Percentiles rank a stretch among this genome's conserved stretches.
These are phyloP conservation scores for Drosophila subobscura DNA, from an alignment of 1,140 invertebrate genomes.

Conservation along the genomic window DNA sequence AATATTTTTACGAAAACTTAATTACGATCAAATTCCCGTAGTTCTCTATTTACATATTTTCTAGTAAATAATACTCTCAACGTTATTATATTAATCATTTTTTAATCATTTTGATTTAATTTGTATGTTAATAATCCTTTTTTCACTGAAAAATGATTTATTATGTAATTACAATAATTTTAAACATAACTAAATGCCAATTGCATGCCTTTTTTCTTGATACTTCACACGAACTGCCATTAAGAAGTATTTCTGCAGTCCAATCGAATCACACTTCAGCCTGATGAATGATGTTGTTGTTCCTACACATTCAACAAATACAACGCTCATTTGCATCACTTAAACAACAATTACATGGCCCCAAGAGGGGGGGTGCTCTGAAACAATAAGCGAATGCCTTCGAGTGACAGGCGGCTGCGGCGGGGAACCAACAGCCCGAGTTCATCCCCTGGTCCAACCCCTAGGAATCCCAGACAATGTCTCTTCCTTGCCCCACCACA, in stretches of 20 bases:
- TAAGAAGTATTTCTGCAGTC: not conserved
- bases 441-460: not conserved
- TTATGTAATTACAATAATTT: no score
- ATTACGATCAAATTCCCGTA: no score
- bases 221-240: no score
- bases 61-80: no score
- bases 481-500: not conserved
- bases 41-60: no score
- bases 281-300: constrained; percentile 24
- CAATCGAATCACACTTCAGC: not conserved
- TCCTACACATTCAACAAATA: constrained; percentile 18
- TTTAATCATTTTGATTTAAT: no score
- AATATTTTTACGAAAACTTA: no score
- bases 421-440: not conserved
- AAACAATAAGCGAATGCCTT: constrained; percentile 55
- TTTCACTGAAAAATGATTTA: no score
- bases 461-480: constrained; percentile 27
- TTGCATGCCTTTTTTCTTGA: no score
- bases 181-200: no score
- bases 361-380: constrained; percentile 27
- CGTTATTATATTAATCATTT: no score
- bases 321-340: constrained; percentile 64
- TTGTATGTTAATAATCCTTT: no score
- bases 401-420: constrained; percentile 31
- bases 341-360: constrained; percentile 63